Evolutionary conservation across 2,888 invertebrate species (phyloP).

Genomic region (Orthosia gracilis): DNA sequence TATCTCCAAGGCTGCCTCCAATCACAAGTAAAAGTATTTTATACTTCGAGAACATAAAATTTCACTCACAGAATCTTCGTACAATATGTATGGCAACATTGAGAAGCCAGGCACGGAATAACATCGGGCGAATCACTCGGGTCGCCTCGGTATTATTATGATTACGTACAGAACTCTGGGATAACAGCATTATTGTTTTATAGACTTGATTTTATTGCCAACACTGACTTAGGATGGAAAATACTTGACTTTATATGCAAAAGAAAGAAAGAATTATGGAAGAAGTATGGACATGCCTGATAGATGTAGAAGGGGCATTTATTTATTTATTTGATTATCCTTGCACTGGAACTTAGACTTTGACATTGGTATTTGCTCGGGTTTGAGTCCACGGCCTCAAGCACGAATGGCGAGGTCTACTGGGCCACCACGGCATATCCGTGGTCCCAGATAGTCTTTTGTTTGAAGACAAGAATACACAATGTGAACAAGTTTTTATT

Average conservation of each 20-base stretch:
- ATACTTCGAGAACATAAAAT: constrained; percentile 47
- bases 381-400: too few species aligned
- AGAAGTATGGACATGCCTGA: too few species aligned
- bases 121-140: constrained; percentile 54
- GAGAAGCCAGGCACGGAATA: constrained; percentile 68
- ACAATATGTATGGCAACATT: constrained; percentile 72
- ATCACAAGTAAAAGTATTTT: constrained; percentile 36
- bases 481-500: too few species aligned
- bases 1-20: background rate
- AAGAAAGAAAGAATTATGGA: background rate
- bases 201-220: constrained; percentile 62
- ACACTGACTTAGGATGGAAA: background rate
- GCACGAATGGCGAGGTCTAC: too few species aligned
- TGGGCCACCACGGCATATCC: too few species aligned
- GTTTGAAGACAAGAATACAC: background rate
- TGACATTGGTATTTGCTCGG: too few species aligned
- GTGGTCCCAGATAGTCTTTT: background rate
- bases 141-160: constrained; percentile 65
- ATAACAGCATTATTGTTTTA: constrained; percentile 65
- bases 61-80: constrained; percentile 68
- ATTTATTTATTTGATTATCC: too few species aligned
- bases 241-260: constrained; percentile 14
- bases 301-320: background rate
- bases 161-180: constrained; percentile 67
- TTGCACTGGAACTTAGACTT: too few species aligned